A percentile compares a stretch with the other conserved stretches of the same genome.
Evolutionary conservation across 64 coral and sea anemone species (phyloP).

Genomic region (Porites australiensis): DNA sequence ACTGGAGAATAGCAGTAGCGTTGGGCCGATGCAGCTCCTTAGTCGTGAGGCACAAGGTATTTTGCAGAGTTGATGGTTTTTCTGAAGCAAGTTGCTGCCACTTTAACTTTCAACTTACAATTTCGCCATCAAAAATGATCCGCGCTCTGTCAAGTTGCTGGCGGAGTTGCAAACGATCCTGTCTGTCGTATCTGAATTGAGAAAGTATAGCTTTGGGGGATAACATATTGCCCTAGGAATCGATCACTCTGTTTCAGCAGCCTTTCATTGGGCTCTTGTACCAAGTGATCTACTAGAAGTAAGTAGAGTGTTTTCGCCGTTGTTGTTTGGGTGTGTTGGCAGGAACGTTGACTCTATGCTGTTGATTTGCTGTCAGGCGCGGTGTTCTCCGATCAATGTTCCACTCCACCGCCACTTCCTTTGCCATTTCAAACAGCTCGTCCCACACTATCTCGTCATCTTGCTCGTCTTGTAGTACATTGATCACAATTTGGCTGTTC

Average conservation of each 20-base stretch:
- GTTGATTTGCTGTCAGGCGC: slow-evolving; percentile 6
- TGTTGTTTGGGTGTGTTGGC: slow-evolving; percentile 5
- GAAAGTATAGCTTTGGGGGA: slow-evolving; percentile 19
- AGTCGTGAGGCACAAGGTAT: slow-evolving; percentile 13
- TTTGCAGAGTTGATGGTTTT: slow-evolving; percentile 40
- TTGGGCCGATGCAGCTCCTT: slow-evolving; percentile 62
- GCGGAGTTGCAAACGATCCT: slow-evolving; percentile 13
- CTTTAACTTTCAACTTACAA: slow-evolving; percentile 42
- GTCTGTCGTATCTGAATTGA: slow-evolving; percentile 40
- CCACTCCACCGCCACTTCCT: slow-evolving; percentile 38
- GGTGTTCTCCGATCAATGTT: slow-evolving; percentile 27
- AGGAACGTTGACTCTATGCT: slow-evolving; percentile 36
- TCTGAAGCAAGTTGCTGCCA: slow-evolving; percentile 33
- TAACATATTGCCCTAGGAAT: slow-evolving; percentile 41
- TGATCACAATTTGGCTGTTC: too few relatives aligned
- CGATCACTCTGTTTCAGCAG: slow-evolving; percentile 30
- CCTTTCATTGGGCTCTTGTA: slow-evolving; percentile 44
- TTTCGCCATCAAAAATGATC: slow-evolving; percentile 37
- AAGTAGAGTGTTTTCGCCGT: slow-evolving; percentile 35
- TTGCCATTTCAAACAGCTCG: slow-evolving; percentile 26
- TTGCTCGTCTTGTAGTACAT: too few relatives aligned
- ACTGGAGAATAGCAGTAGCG: slow-evolving; percentile 33
- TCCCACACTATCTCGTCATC: slow-evolving; percentile 35
- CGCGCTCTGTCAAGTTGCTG: slow-evolving; percentile 36
- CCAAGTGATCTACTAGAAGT: slow-evolving; percentile 38